These are phyloP conservation scores for Lithophane leautieri DNA, from an alignment of 2,888 invertebrate genomes.

Conservation along the genomic window DNA sequence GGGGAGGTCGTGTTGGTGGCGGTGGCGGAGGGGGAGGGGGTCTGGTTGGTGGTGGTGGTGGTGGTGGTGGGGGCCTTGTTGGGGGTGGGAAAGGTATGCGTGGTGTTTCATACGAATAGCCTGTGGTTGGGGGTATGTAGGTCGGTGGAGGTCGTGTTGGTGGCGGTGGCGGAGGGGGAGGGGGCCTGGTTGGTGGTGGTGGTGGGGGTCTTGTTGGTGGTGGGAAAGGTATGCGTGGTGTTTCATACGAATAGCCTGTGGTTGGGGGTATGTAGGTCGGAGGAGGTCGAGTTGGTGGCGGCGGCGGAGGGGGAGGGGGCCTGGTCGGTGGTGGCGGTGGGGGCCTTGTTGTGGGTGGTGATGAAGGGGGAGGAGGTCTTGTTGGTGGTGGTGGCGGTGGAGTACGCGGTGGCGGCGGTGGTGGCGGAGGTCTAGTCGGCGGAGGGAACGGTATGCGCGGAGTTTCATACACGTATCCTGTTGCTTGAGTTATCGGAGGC, in stretches of 20 bases:
- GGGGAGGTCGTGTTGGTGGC: constrained; percentile 56
- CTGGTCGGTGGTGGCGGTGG: constrained; percentile 49
- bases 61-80: constrained; percentile 57
- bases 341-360: constrained; percentile 60
- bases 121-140: constrained; percentile 51
- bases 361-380: constrained; percentile 65
- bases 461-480: constrained; percentile 75
- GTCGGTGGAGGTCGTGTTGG: constrained; percentile 54
- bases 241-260: constrained; percentile 30
- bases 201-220: constrained; percentile 63
- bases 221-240: constrained; percentile 57
- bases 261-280: constrained; percentile 54
- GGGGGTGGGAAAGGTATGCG: constrained; percentile 61
- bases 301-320: constrained; percentile 48
- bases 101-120: constrained; percentile 43
- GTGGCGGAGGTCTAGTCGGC: constrained; percentile 52
- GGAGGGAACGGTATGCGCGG: constrained; percentile 63
- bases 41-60: constrained; percentile 47
- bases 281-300: constrained; percentile 55
- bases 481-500: constrained; percentile 61
- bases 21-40: constrained; percentile 49
- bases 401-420: constrained; percentile 61
- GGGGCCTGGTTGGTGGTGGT: constrained; percentile 50
- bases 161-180: constrained; percentile 49
- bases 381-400: constrained; percentile 64